Base-by-base conservation (phyloP, 2,888 invertebrate species). In the Apamea crenata region DNA sequence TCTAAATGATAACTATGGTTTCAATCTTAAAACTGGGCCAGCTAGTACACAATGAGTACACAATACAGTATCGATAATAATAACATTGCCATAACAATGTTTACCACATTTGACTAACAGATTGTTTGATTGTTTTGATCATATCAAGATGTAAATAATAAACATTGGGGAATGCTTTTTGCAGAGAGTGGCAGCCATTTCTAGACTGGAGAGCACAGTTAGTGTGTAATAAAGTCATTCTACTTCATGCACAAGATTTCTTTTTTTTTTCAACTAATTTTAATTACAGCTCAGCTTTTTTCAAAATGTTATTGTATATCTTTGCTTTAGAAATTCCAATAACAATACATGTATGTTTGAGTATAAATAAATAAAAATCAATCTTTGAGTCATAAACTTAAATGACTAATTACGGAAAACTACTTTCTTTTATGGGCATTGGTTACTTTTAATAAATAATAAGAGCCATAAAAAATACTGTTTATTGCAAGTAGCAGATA, bases 241-340 rank as follows among this genome's bases (percentile, higher is more conserved):
- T 21, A 25, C 25, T 63, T 65, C 5, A 47, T 29, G n/a, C 5
- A 29, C 47, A 29, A 25, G 14, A 18, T 53, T 63, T 40, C 18
- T 18, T 25, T 2, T 36, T 65, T 40, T 36, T 36, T 56, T 32
- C 16, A 29, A 12, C 18, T 63, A 0, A 44, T 65, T 53, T 65
- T n/a, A 63, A 18, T 14, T 40, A 74, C 21, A 67, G 80, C 40
- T 32, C 74, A 82, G 82, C 56, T 16, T 32, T 53, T 59, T 47
- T 44, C 7, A 14, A n/a, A 59, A 44, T 40, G n/a, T 44, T 47
- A 32, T 25, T 29, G 18, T 36, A 36, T 14, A 21, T 16, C 14
- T 29, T 40, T 40, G 21, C 12, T 74, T 44, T 18, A 44, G 18
- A 53, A 74, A 74, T 29, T 56, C 40, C 16, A 29, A 53, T 29